Evolutionary conservation across 2,797 vertebrate species (phyloP).

Genomic region (Rhinogobio ventralis): DNA sequence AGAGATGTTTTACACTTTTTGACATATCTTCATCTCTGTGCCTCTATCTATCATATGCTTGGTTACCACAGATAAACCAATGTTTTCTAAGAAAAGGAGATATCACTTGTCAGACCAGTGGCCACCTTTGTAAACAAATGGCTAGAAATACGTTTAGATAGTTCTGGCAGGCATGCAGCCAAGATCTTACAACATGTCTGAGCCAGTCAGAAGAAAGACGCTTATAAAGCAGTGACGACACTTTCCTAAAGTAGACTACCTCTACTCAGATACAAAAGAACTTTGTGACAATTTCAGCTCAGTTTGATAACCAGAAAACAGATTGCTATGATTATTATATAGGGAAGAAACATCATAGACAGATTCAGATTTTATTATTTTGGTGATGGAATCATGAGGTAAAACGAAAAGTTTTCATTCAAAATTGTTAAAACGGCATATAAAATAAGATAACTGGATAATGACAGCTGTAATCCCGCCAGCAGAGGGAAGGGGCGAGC

Average conservation of each 20-base stretch:
- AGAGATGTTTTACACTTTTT: slow-evolving; percentile 46
- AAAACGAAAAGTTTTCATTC: not conserved
- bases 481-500: slow-evolving; percentile 57
- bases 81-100: slow-evolving; percentile 35
- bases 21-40: slow-evolving; percentile 30
- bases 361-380: not conserved
- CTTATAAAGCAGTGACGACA: slow-evolving; percentile 15
- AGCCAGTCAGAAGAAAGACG: slow-evolving; percentile 43
- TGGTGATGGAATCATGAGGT: not conserved
- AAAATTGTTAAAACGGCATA: not conserved
- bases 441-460: not conserved
- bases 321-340: not conserved
- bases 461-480: slow-evolving; percentile 21
- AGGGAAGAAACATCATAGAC: not conserved
- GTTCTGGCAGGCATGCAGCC: slow-evolving; percentile 53
- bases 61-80: slow-evolving; percentile 30
- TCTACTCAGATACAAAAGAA: not conserved
- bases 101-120: slow-evolving; percentile 31
- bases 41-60: slow-evolving; percentile 18
- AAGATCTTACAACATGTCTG: slow-evolving; percentile 54
- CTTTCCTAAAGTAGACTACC: not conserved
- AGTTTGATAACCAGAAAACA: not conserved
- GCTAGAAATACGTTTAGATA: slow-evolving; percentile 48
- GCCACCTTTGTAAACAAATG: slow-evolving; percentile 57
- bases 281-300: not conserved